Evolutionary conservation across 2,113 vertebrate genomes (phyloP).

Genomic region (Eulemur macaco): DNA sequence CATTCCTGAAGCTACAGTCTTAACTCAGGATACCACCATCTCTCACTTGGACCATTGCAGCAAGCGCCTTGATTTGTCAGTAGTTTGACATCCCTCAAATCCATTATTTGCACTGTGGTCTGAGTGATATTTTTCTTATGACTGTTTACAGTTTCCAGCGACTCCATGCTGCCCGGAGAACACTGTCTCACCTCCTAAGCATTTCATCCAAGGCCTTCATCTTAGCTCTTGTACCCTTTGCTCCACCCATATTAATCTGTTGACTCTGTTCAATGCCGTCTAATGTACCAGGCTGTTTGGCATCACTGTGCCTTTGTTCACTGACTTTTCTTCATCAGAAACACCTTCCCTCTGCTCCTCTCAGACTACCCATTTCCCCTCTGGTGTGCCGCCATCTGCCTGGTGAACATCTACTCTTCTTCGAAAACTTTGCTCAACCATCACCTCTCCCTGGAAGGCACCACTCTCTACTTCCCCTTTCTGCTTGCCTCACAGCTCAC

Average conservation of each 20-base stretch:
- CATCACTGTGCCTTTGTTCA: not conserved
- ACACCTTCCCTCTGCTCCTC: not conserved
- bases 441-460: not conserved
- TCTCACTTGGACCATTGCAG: not conserved
- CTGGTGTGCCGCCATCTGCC: rapidly evolving
- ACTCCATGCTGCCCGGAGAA: not conserved
- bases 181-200: not conserved
- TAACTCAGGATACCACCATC: not conserved
- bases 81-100: not conserved
- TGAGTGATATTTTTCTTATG: not conserved
- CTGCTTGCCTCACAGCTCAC: not conserved
- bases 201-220: not conserved
- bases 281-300: not conserved
- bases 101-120: not conserved
- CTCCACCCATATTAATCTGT: not conserved
- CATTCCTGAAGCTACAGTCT: not conserved
- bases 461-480: not conserved
- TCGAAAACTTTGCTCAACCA: not conserved
- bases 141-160: not conserved
- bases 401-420: not conserved
- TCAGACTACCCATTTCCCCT: not conserved
- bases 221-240: not conserved
- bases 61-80: not conserved
- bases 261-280: not conserved
- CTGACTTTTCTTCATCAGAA: not conserved